phyloP scores from a whole-genome alignment of 2,797 vertebrate genomes.

The Mallotus villosus region DNA sequence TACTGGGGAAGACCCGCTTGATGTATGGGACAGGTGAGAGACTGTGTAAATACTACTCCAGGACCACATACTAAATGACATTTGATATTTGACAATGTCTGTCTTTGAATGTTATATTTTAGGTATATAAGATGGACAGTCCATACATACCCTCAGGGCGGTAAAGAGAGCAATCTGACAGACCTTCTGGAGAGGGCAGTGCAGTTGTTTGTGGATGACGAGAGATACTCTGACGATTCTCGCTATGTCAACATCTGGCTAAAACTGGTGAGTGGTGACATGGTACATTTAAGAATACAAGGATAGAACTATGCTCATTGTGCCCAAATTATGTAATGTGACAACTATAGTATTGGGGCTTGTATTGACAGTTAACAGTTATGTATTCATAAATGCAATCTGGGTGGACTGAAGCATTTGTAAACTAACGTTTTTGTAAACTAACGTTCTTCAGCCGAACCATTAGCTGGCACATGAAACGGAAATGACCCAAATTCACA shows the following conservation, averaged over 20 bases:
- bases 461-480: background rate
- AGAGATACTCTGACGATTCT: constrained; percentile 71
- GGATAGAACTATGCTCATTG: background rate
- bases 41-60: background rate
- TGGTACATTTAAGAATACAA: background rate
- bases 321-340: too few species aligned
- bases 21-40: constrained; percentile 80
- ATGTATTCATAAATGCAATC: background rate
- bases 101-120: background rate
- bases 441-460: background rate
- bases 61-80: background rate
- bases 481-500: background rate
- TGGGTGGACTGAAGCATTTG: background rate
- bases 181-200: constrained; percentile 75
- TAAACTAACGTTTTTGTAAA: background rate
- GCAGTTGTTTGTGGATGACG: constrained; percentile 70
- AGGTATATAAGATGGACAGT: constrained; percentile 83
- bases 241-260: constrained; percentile 79
- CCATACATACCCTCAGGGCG: constrained; percentile 77
- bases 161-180: constrained; percentile 76
- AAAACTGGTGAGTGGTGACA: constrained; percentile 75
- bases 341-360: background rate
- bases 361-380: background rate
- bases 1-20: constrained; percentile 76
- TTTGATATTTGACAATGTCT: background rate